Base-by-base conservation (phyloP, 2,888 invertebrate species). In the Trachelus stipa region DNA sequence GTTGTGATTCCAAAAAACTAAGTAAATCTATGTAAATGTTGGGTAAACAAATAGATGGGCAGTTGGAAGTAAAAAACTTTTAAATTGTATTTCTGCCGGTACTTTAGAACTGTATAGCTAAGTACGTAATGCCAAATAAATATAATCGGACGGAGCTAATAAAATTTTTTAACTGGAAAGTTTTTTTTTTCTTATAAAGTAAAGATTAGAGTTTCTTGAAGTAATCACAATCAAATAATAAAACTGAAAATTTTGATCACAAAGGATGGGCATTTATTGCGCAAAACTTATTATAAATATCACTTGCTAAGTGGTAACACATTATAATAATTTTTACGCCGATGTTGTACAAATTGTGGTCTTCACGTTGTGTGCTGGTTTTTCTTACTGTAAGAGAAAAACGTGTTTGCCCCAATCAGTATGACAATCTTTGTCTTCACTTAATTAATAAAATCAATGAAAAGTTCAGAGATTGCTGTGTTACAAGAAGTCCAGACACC, bases 321-420 rank as follows among this genome's bases (percentile, higher is more conserved):
- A 82, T 87, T 88, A 90, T 86, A 88, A 89, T 88, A 90, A 88
- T 76, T 84, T 87, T 89, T 85, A 89, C 85, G 86, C 79, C 78
- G 79, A 80, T 83, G 86, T 80, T 80, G 85, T 84, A 86, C 81
- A 87, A 86, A 85, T 82, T 79, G 85, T 83, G 82, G 86, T 81
- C 89, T 87, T 87, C 88, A 81, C 86, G 82, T 84, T 83, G 83
- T 83, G 83, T 85, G 81, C 83, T 81, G 81, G 81, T 71, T 80
- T 84, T 90, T 56, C 56, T 56, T 90, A 90, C 90, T 90, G 90
- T 73, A 90, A 90, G 84, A 84, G 77, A 86, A 84, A 86, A 88
- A 83, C 74, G 71, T 68, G 77, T 69, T 77, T 81, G 73, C 73
- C 80, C 77, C 75, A 79, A 81, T 82, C 37, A 80, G 76, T 81